Evolutionary conservation across 2,888 invertebrate genomes (phyloP), one percentile per base, ranked within the genome.

Genomic region (Parnassius smintheus): DNA sequence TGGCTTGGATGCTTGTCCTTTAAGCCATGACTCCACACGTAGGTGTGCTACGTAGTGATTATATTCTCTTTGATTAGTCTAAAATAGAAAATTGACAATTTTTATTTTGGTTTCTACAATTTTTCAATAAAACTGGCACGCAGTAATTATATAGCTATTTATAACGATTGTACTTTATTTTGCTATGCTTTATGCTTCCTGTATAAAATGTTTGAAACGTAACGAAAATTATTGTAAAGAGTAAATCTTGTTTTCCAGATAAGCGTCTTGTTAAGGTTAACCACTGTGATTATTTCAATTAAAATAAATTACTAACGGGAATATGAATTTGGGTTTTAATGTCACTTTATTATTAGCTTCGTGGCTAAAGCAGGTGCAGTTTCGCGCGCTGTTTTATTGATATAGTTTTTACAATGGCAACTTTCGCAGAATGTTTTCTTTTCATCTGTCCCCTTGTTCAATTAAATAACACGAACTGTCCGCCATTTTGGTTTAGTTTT

Each of bases 291-390:
- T 25, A 55, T 55, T 63, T 59, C 59, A 59, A 59, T 63, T 63
- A 63, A 63, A 55, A 59, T 59, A 50, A 55, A 51, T 41, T 63
- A 59, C 62, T 63, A 59, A 63, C 59, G 62, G 62, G 62, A 59
- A 55, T 59, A 63, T 55, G 59, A 59, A 59, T 59, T 59, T 50
- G 62, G 62, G 62, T 63, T 63, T 63, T 59, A 63, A 63, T 63
- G 62, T 62, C 58, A 49, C 59, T 42, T 18, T 18, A 54, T 62
- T 55, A 59, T 63, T 63, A 59, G 41, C 62, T 46, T 12, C 56
- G 52, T 53, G 42, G 25, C 45, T 49, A 52, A 18, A 55, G 58
- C 58, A 55, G 58, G 55, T 50, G 59, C 59, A 59, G 18, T 42
- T 22, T 13, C 54, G 48, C 46, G 13, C 44, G 51, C 56, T 41